Base-by-base conservation (phyloP, 2,797 vertebrate genomes). In the Sylvilagus floridanus region DNA sequence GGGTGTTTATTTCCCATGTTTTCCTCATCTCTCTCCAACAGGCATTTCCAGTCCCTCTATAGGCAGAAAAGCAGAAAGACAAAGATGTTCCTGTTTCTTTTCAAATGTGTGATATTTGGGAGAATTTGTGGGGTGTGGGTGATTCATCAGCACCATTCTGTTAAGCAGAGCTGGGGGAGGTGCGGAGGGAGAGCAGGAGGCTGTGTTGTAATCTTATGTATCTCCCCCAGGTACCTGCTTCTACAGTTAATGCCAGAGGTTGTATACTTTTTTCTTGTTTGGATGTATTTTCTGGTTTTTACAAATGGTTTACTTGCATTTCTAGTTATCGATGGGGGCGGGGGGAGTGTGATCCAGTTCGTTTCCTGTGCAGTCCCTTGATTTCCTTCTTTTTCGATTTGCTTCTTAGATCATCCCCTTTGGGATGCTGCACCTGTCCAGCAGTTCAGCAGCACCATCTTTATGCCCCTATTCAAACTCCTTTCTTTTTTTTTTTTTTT, bases 61-160 rank as follows among this genome's bases (percentile, higher is more conserved):
- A 52, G 68, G 75, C 60, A 65, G 54, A 50, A 75, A 32, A 28
- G 57, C 91, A 37, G 16, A 81, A 85, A 54, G 21, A 47, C 72
- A 62, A 90, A 85, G 28, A 54, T 84, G 92, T 73, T 69, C 30
- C 16, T 30, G 3, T 73, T 89, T 90, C 60, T 85, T 85, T 66
- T n/a, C 63, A 90, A 85, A 60, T 68, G 10, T 71, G 52, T 88
- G 76, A 35, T 82, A 62, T 85, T 81, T 90, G 50, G 57, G 93
- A 95, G 84, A 93, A 93, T 77, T 66, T 63, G 24, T 42, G 5
- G 35, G 62, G 21, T 52, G 54, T 81, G 42, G 72, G 62, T 71
- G 92, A 17, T 79, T 94, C 22, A 13, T 35, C 57, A 69, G 62
- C 22, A 6, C 42, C 4, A 6, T 22, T 8, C 47, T 66, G 89